Evolutionary conservation across 2,888 invertebrate genomes (phyloP).

Genomic region (Rotaria sp.): DNA sequence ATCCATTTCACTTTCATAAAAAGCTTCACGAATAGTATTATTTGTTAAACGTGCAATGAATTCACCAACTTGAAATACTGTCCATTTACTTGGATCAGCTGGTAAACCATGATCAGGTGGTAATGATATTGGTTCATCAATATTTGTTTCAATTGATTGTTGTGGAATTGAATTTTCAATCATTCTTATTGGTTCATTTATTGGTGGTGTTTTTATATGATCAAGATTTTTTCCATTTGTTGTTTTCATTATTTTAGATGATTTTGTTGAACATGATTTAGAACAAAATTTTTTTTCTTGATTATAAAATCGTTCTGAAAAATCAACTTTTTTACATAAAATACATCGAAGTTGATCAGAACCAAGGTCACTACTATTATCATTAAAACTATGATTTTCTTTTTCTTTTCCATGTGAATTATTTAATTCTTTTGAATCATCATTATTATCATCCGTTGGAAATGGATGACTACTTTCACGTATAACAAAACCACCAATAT

Average conservation of each 20-base stretch:
- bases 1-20: conserved; percentile 34
- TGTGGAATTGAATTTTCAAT: background rate
- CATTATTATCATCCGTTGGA: background rate
- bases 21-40: background rate
- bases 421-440: background rate
- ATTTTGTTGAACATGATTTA: background rate
- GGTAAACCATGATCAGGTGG: conserved; percentile 13
- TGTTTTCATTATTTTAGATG: background rate
- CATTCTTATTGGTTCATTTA: background rate
- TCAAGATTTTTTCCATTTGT: background rate
- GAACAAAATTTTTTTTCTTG: conserved; percentile 18
- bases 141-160: background rate
- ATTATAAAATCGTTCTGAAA: conserved; percentile 16
- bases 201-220: background rate
- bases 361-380: conserved; percentile 3
- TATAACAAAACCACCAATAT: conserved; percentile 6
- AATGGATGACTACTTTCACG: conserved; percentile 25
- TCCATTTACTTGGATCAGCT: conserved; percentile 12
- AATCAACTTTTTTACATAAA: conserved; percentile 19
- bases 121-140: background rate
- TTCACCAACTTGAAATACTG: background rate
- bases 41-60: conserved; percentile 18
- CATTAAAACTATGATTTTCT: conserved; percentile 19
- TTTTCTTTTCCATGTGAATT: background rate
- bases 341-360: background rate